Base-by-base conservation (phyloP, 2,888 invertebrate genomes). In the Acleris laterana region DNA sequence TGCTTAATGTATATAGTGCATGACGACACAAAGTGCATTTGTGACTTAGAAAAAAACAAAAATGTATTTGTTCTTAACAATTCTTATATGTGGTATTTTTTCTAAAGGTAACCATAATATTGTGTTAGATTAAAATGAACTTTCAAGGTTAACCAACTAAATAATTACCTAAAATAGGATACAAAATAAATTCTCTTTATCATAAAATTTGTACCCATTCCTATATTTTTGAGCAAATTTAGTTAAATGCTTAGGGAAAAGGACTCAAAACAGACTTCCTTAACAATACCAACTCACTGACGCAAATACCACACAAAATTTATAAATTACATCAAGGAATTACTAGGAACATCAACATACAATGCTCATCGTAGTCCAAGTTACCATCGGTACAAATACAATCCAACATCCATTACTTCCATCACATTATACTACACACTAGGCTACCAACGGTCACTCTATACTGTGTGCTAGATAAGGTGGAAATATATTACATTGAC, bases 281-380 rank as follows among this genome's bases (percentile, higher is more conserved):
- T 65, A 56, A 60, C 42, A 66, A 50, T 63, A 58, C 55, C 32
- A 67, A 53, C 25, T 62, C 49, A 67, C 51, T 62, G 62, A 57
- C 60, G 59, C 51, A 38, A 67, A 68, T 68, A 70, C 64, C 67
- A 68, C 67, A 67, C 68, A 65, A 71, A 68, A 52, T 57, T 60
- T 52, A 73, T 69, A 61, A 84, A 83, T 73, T 79, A 84, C 80
- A 85, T 77, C 62, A 64, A 82, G 70, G 76, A 82, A 72, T 56
- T 52, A 51, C 85, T 89, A 89, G 85, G 88, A 89, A 90, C 88
- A 84, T 84, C 74, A 73, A 84, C 75, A 84, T 81, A 80, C 78
- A 79, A 78, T 71, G 71, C 71, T 68, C 75, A 75, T 83, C 83
- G 84, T 70, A 74, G 74, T 78, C 71, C 78, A 79, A 75, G 74